phyloP scores from a whole-genome alignment of 2,888 invertebrate genomes.

The Athetis lepigone region DNA sequence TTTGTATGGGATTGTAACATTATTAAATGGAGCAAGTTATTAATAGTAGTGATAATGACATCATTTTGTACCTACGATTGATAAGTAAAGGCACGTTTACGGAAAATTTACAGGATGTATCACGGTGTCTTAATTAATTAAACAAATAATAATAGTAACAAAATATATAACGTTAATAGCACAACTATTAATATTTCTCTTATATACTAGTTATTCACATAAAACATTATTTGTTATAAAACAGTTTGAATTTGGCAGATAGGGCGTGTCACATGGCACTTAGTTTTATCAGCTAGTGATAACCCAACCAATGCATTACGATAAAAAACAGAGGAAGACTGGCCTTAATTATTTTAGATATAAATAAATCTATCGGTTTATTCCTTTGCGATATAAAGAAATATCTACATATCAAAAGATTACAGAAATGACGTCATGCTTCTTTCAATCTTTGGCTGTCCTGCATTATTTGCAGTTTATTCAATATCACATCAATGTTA shows the following conservation, averaged over 20 bases:
- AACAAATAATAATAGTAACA: constrained; percentile 48
- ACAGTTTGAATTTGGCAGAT: constrained; percentile 80
- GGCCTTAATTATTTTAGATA: constrained; percentile 80
- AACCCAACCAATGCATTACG: constrained; percentile 87
- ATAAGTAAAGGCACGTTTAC: constrained; percentile 46
- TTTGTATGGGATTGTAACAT: constrained; percentile 46
- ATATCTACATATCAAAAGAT: constrained; percentile 77
- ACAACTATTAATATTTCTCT: constrained; percentile 44
- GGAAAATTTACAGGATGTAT: constrained; percentile 60
- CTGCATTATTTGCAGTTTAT: constrained; percentile 74
- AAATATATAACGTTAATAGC: constrained; percentile 52
- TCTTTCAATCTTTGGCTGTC: constrained; percentile 85
- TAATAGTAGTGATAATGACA: constrained; percentile 52
- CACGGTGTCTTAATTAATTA: constrained; percentile 43
- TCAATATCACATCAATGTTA: constrained; percentile 72
- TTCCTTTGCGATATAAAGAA: constrained; percentile 66
- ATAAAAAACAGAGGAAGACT: constrained; percentile 85
- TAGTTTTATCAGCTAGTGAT: constrained; percentile 85
- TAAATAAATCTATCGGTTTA: constrained; percentile 73
- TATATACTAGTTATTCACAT: constrained; percentile 54
- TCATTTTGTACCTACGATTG: constrained; percentile 54
- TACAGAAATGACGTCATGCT: constrained; percentile 81
- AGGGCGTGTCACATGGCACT: constrained; percentile 89
- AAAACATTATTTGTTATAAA: constrained; percentile 55
- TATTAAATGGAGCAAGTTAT: constrained; percentile 45